Evolutionary conservation across 1,140 invertebrate genomes (phyloP), one percentile per base, ranked within the genome.

Genomic region (Pachyrhynchus sulphureomaculatus): DNA sequence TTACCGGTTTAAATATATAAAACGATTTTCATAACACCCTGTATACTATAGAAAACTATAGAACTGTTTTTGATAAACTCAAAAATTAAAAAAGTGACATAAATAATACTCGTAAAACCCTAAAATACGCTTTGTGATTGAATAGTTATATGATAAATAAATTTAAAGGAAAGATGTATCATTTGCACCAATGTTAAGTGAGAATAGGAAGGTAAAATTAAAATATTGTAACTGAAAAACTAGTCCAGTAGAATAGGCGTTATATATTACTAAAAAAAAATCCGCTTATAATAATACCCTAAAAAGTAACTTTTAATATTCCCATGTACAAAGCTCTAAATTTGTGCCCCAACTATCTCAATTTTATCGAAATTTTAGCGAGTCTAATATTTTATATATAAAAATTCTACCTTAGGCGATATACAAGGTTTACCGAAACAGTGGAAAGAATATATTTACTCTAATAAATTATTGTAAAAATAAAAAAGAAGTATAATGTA

Each of bases 241-340:
- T 62, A 62, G 59, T 62, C 59, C 59, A 62, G 59, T 62, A 62
- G 49, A 62, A 47, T 62, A 62, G 49, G 51, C 51, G 49, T 54
- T 45, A 34, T 37, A 62, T 49, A 49, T 18, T 29, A 32, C 15
- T 39, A 58, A 32, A 62, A 6, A 20, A 42, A 9, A 51, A 59
- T 41, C 49, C 47, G 59, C 58, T 62, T 59, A 47, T 23, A 44
- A 47, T 23, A 44, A 44, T 52, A 51, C 47, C 48, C 51, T 39
- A 51, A 59, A 12, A 18, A 33, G 15, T 34, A 29, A 49, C 32
- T 24, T 51, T 10, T 33, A 51, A 34, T 15, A 13, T 51, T 15
- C 13, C 18, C 13, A 18, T 23, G 8, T 51, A 24, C 21, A 29
- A 21, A 47, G 44, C 8, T 47, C 21, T 3, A 13, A n/a, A 13